These are phyloP conservation scores for Bombus superbus DNA, from an alignment of 1,140 invertebrate genomes.

Conservation along the genomic window DNA sequence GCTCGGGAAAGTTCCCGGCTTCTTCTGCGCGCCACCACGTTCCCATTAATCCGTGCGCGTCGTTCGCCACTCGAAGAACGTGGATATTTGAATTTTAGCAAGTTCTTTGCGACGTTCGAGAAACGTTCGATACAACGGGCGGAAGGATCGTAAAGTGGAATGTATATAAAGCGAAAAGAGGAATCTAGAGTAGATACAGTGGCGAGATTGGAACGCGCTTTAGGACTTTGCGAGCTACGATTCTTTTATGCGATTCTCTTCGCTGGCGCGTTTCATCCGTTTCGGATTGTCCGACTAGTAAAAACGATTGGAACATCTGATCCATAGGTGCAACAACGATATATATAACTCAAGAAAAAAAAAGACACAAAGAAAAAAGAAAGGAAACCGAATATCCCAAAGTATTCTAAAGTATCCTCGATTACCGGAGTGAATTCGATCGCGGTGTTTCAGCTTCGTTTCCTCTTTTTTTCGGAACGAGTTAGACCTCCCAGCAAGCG, in stretches of 20 bases:
- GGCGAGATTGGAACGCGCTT: too few relatives aligned
- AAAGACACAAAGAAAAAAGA: too few relatives aligned
- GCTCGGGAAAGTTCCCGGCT: background rate
- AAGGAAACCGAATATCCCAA: too few relatives aligned
- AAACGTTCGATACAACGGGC: background rate
- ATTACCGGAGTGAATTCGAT: background rate
- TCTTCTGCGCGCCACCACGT: background rate
- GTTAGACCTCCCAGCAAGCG: conserved; percentile 38
- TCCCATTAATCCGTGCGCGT: background rate
- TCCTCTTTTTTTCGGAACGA: background rate
- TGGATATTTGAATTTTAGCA: conserved; percentile 17
- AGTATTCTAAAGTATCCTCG: background rate
- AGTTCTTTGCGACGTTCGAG: background rate
- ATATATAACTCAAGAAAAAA: too few relatives aligned
- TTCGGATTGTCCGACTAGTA: too few relatives aligned
- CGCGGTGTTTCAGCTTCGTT: background rate
- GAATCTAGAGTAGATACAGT: background rate
- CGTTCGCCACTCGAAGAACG: background rate
- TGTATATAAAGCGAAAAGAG: background rate
- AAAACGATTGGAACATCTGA: too few relatives aligned
- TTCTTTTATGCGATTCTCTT: too few relatives aligned
- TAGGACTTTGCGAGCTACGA: too few relatives aligned
- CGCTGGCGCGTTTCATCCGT: too few relatives aligned
- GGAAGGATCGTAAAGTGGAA: background rate
- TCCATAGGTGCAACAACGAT: too few relatives aligned